Evolutionary conservation across 2,888 invertebrate genomes (phyloP).

Genomic region (Torymus auratus): DNA sequence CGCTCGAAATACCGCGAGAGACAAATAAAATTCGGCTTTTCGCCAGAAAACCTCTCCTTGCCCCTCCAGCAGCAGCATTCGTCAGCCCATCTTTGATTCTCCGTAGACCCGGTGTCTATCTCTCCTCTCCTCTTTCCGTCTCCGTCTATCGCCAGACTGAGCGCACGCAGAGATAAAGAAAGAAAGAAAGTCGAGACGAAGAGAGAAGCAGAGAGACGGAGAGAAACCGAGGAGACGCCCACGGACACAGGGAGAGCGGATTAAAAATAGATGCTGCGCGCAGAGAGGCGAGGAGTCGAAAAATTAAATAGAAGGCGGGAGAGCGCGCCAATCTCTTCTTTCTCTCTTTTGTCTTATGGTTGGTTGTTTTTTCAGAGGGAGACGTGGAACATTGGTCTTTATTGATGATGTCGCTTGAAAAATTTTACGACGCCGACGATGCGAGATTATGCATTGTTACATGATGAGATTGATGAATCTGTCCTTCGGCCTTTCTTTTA

Average conservation of each 20-base stretch:
- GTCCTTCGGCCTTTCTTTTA: not conserved
- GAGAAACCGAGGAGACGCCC: slow-evolving; percentile 34
- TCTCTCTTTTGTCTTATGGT: not conserved
- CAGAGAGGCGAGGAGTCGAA: slow-evolving; percentile 7
- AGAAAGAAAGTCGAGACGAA: too few relatives aligned
- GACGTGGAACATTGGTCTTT: slow-evolving; percentile 17
- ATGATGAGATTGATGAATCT: slow-evolving; percentile 19
- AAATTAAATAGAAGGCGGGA: slow-evolving; percentile 25
- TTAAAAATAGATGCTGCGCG: slow-evolving; percentile 44
- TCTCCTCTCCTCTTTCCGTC: too few relatives aligned
- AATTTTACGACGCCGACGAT: slow-evolving; percentile 13
- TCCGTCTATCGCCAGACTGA: too few relatives aligned
- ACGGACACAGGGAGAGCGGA: slow-evolving; percentile 62
- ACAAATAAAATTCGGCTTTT: too few relatives aligned
- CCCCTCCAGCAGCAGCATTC: too few relatives aligned
- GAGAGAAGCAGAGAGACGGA: slow-evolving; percentile 1
- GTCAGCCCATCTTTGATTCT: too few relatives aligned
- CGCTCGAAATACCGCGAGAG: too few relatives aligned
- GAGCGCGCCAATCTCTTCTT: slow-evolving; percentile 26
- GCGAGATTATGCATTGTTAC: slow-evolving; percentile 12
- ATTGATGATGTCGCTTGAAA: slow-evolving; percentile 20
- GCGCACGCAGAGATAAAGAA: too few relatives aligned
- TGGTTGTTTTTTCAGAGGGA: not conserved
- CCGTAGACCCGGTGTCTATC: too few relatives aligned
- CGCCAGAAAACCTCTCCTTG: too few relatives aligned